phyloP scores from a whole-genome alignment of 2,797 vertebrate species.

The Pantherophis alleghaniensis region DNA sequence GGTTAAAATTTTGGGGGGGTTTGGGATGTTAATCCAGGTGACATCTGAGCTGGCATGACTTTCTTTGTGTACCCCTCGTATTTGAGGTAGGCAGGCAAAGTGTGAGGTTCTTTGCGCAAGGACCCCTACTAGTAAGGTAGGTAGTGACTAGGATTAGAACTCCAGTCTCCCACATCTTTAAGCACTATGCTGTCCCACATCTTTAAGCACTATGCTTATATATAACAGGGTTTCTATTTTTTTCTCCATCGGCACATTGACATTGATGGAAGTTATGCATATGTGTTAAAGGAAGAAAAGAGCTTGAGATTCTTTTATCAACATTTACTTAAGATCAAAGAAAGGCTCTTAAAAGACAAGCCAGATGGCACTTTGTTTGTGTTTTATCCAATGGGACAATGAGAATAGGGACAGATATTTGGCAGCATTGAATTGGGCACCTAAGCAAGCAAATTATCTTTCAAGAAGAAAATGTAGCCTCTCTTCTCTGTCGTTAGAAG shows the following conservation, averaged over 20 bases:
- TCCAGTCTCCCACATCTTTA: neutral
- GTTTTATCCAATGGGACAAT: slow-evolving; percentile 50
- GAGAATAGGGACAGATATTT: slow-evolving; percentile 56
- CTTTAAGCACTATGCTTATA: neutral
- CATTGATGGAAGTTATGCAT: slow-evolving; percentile 68
- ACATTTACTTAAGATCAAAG: slow-evolving; percentile 70
- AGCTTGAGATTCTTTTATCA: slow-evolving; percentile 66
- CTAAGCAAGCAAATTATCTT: slow-evolving; percentile 52
- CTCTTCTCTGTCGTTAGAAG: slow-evolving; percentile 48
- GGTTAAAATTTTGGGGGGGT: too few relatives aligned
- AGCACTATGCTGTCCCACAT: neutral
- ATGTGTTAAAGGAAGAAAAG: slow-evolving; percentile 63
- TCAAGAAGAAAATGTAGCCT: slow-evolving; percentile 56
- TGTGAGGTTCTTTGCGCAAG: neutral
- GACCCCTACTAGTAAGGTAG: neutral
- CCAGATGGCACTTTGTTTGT: slow-evolving; percentile 68
- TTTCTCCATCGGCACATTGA: slow-evolving; percentile 62
- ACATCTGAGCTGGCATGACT: neutral
- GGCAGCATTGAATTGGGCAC: slow-evolving; percentile 54
- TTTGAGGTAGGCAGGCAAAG: neutral
- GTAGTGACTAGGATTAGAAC: neutral
- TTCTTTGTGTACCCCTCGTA: neutral
- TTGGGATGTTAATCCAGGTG: too few relatives aligned
- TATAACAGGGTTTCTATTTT: slow-evolving; percentile 57
- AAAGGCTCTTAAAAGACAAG: slow-evolving; percentile 64